Evolutionary conservation across 2,113 vertebrate genomes (phyloP), one percentile per base, ranked within the genome.

Genomic region (Notarius lentiginosus): DNA sequence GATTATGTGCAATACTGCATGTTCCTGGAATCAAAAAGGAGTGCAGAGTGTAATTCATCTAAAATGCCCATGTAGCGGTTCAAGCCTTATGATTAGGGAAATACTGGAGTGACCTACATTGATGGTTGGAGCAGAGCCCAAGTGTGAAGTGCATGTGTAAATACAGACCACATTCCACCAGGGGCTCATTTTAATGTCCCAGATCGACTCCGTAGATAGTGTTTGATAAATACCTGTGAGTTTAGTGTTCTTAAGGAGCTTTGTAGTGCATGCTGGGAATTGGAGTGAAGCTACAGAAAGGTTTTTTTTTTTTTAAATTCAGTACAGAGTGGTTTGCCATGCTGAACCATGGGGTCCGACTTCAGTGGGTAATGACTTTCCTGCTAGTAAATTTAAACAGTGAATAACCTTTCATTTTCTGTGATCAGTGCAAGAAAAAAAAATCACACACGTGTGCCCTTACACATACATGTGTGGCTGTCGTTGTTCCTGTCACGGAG

Each of bases 201-300:
- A 30, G 83, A 86, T 77, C 60, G 4, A 14, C 60, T 53, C 53
- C 3, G 55, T 65, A 61, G 77, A 60, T 75, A 82, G 79, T 83
- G 51, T 82, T 82, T 88, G 79, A 73, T 77, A n/a, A 86, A 76
- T 55, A 11, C 56, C 87, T 49, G 47, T 47, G 58, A 80, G 83
- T 73, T 47, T 24, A 72, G 83, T 72, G 76, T 84, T 4, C 53
- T 86, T 68, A 30, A 88, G 68, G 84, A 88, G 79, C 47, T 11
- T 18, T 86, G 84, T 79, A 34, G 51, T 11, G 77, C 79, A n/a
- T 79, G 24, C 30, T 30, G 41, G 41, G 41, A 41, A 41, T 4
- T 41, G 41, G 58, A 65, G 24, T 24, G 61, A 65, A 11, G 8
- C 61, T 65, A 65, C 22, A 65, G 61, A 65, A 65, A 0, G 0